Conservation (phyloP, 2,113 vertebrate species). For the Zonotrichia leucophrys region DNA sequence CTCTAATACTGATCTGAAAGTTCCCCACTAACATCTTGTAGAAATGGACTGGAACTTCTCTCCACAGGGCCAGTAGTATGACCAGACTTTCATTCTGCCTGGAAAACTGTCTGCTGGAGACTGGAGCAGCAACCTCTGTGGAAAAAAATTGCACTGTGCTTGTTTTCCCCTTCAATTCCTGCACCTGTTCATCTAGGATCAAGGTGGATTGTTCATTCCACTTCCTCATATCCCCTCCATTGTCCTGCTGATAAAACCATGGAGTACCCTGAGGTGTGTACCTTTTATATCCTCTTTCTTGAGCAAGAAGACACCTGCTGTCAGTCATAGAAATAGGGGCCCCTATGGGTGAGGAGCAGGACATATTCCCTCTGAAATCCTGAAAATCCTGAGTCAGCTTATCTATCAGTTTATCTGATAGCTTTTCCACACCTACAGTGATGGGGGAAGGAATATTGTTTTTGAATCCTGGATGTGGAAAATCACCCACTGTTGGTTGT, state of each 20-base stretch:
- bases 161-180: not conserved
- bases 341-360: not conserved
- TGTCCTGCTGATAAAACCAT: not conserved
- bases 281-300: not conserved
- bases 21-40: not conserved
- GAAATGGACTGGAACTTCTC: not conserved
- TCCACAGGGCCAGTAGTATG: not conserved
- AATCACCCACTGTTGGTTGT: not conserved
- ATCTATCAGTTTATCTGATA: not conserved
- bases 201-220: not conserved
- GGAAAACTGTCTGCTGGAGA: not conserved
- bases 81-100: not conserved
- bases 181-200: not conserved
- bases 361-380: not conserved
- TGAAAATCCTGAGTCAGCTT: not conserved
- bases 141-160: not conserved
- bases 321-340: not conserved
- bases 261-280: not conserved
- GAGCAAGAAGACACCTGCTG: not conserved
- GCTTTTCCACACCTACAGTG: not conserved
- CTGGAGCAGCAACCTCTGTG: not conserved
- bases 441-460: not conserved
- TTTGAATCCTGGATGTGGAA: not conserved
- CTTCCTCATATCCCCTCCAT: not conserved
- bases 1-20: not conserved